A percentile compares a stretch with the other conserved stretches of the same genome.
Conservation (phyloP, 2,113 vertebrate species). For the Callocephalon fimbriatum region DNA sequence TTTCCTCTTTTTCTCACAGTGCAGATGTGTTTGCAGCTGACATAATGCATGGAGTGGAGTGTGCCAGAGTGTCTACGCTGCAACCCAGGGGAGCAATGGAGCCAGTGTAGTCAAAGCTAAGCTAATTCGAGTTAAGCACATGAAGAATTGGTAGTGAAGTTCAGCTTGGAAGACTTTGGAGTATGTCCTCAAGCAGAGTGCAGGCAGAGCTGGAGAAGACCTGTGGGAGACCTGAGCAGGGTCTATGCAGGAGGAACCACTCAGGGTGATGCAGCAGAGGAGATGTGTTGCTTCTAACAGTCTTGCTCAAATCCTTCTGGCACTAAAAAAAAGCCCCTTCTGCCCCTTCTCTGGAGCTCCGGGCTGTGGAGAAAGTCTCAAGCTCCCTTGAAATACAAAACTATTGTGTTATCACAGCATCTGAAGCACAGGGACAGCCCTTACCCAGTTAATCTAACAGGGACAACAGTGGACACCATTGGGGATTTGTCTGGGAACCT, state of each 20-base stretch:
- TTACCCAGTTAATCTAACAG: neutral
- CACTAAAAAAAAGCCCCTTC: neutral
- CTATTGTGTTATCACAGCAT: neutral
- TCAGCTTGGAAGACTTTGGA: neutral
- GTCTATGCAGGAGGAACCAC: neutral
- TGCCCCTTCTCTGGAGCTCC: neutral
- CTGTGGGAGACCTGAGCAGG: neutral
- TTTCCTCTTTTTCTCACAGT: neutral
- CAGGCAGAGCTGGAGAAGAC: neutral
- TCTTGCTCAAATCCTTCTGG: neutral
- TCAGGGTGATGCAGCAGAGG: neutral
- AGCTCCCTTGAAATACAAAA: neutral
- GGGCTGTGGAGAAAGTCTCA: too few species aligned
- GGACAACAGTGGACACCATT: neutral
- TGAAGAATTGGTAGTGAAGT: neutral
- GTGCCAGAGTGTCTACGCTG: neutral
- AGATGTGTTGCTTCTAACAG: neutral
- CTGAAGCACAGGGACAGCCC: neutral
- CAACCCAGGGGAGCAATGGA: neutral
- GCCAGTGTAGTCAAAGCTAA: neutral
- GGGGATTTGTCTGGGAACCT: neutral
- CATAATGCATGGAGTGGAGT: neutral
- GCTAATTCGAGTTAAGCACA: neutral
- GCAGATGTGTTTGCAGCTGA: neutral
- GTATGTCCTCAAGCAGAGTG: neutral